A percentile compares a stretch with the other conserved stretches of the same genome.
Conservation (phyloP, 2,888 invertebrate genomes). For the Machimus atricapillus region DNA sequence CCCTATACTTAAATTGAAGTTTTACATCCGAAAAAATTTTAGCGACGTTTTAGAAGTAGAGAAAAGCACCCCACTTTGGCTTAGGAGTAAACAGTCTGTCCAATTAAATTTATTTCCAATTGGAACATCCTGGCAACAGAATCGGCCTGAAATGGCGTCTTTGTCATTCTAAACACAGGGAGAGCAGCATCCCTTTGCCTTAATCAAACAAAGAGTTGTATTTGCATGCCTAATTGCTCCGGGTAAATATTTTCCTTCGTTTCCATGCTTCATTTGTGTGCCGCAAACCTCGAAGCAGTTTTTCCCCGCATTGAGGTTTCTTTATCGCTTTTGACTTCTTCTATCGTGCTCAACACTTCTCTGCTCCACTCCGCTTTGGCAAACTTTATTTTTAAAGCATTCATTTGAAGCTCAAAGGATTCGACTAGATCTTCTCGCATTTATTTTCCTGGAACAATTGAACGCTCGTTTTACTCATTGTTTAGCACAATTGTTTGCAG, state of each 20-base stretch:
- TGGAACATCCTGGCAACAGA: not conserved
- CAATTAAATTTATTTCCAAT: not conserved
- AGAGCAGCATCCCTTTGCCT: not conserved
- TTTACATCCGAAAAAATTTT: not conserved
- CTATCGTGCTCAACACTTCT: not conserved
- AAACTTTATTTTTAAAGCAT: not conserved
- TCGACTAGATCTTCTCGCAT: not conserved
- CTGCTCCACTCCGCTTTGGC: not conserved
- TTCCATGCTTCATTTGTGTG: not conserved
- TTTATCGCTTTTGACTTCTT: not conserved
- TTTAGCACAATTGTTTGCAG: not conserved
- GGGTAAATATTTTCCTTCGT: not conserved
- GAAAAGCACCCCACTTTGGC: not conserved
- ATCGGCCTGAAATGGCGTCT: not conserved
- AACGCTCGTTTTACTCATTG: not conserved
- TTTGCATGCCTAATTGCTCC: not conserved
- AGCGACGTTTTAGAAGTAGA: not conserved
- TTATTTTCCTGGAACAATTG: not conserved
- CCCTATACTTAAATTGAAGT: not conserved
- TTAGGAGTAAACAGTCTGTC: not conserved
- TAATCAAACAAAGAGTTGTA: not conserved
- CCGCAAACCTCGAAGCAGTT: not conserved
- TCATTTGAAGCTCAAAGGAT: not conserved
- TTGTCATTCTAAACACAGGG: not conserved
- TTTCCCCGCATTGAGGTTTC: not conserved